Conservation (phyloP, 2,797 vertebrate species). For the Phalanger gymnotis region DNA sequence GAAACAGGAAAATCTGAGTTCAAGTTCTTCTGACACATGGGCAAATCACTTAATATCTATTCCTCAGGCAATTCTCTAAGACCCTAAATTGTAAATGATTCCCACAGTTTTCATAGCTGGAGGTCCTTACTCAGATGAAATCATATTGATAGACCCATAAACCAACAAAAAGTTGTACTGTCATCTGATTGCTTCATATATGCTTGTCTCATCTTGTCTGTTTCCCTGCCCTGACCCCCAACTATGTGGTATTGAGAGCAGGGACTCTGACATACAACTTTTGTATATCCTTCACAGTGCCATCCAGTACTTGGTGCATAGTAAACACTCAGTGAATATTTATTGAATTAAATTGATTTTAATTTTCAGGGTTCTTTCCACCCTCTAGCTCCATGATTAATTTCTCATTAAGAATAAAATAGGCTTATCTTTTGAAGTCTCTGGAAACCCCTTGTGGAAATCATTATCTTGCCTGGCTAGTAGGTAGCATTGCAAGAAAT, state of each 20-base stretch:
- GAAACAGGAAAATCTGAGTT: not conserved
- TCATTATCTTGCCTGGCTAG: slow-evolving; percentile 16
- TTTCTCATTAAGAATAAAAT: not conserved
- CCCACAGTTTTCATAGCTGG: not conserved
- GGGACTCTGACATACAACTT: not conserved
- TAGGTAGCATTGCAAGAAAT: not conserved
- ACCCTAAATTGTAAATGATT: not conserved
- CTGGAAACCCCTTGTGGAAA: slow-evolving; percentile 41
- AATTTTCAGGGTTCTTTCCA: slow-evolving; percentile 29
- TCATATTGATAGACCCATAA: not conserved
- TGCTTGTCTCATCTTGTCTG: not conserved
- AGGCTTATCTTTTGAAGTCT: not conserved
- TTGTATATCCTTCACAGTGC: not conserved
- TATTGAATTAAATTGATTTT: not conserved
- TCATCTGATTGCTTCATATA: not conserved
- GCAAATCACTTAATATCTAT: not conserved
- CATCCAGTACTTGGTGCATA: too few relatives aligned
- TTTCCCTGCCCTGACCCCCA: not conserved
- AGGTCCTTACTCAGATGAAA: not conserved
- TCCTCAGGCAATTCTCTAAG: not conserved
- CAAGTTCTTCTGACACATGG: not conserved
- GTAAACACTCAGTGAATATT: not conserved
- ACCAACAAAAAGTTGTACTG: not conserved
- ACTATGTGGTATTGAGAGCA: not conserved
- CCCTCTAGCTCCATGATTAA: not conserved